phyloP scores from a whole-genome alignment of 2,113 vertebrate genomes.

The Corythornis cristatus region DNA sequence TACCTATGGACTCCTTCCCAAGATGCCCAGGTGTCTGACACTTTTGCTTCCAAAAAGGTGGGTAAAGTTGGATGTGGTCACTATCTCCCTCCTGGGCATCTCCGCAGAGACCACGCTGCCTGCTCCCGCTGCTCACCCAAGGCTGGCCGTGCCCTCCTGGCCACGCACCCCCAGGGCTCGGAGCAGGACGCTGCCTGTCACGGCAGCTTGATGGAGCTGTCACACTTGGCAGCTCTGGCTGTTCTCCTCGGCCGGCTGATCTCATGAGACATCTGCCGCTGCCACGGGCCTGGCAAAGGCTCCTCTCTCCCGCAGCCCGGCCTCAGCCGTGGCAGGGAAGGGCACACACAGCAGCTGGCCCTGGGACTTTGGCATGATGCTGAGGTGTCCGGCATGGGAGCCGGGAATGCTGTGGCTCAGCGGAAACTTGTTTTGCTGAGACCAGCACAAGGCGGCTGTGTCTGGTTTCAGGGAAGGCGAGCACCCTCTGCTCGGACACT shows the following conservation, averaged over 20 bases:
- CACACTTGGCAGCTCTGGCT: not conserved
- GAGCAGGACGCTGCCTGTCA: not conserved
- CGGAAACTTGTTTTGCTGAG: conserved; percentile 35
- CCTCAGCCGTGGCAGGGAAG: accelerated
- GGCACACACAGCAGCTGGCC: not conserved
- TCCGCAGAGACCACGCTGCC: not conserved
- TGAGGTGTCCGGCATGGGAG: not conserved
- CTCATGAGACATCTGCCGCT: not conserved
- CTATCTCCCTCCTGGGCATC: not conserved
- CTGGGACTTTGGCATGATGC: not conserved
- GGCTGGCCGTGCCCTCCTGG: not conserved
- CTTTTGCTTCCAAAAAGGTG: not conserved
- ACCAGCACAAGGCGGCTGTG: not conserved
- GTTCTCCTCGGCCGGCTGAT: not conserved
- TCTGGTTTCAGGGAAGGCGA: not conserved
- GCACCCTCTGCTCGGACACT: not conserved
- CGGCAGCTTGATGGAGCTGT: conserved; percentile 23
- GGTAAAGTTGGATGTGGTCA: not conserved
- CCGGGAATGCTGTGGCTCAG: not conserved
- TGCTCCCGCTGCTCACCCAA: accelerated
- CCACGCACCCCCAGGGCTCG: accelerated
- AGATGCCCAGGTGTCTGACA: not conserved
- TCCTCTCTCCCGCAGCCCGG: not conserved
- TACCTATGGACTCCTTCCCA: accelerated
- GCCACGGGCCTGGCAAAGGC: not conserved